Evolutionary conservation across 2,797 vertebrate species (phyloP), one percentile per base, ranked within the genome.

Genomic region (Takifugu rubripes): DNA sequence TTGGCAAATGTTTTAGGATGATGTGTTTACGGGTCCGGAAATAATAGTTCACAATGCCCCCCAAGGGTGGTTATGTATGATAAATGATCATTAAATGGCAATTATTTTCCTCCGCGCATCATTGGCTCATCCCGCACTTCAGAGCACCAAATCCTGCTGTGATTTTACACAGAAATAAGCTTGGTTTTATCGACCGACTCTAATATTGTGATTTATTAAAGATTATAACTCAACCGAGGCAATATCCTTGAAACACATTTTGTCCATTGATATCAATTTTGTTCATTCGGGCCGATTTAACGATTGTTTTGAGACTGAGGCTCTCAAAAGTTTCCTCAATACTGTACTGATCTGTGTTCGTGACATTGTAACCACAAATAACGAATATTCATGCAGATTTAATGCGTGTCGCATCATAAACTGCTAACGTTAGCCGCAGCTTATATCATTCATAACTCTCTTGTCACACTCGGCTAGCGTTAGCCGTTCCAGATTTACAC

Each of bases 391-490:
- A 1, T 6, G 26, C 27, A 16, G 45, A 16, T 58, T 57, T 26
- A 68, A 64, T 70, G 57, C 57, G 56, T 62, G 51, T 2, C 57
- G 27, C 47, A 79, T 73, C 60, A 68, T 45, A 16, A 42, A 64
- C 50, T 54, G 74, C 74, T 75, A 70, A 72, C 64, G 67, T 66
- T 74, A 77, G 79, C 82, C 44, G n/a, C 56, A 59, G 66, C 71
- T 68, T 31, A 29, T 44, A 51, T 67, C 69, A 70, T 56, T 66
- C 59, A 82, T 52, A 40, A 52, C n/a, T 11, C 51, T 66, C 64
- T 70, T 61, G 53, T 63, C 51, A 56, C 54, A 57, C 25, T 64
- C 60, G 54, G 50, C 40, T 36, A 63, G 6, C 17, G 17, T n/a
- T 11, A 27, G 3, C 21, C 10, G 8, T 52, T 40, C 42, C 5